phyloP scores from a whole-genome alignment of 2,888 invertebrate genomes.

The Horisme vitalbata region DNA sequence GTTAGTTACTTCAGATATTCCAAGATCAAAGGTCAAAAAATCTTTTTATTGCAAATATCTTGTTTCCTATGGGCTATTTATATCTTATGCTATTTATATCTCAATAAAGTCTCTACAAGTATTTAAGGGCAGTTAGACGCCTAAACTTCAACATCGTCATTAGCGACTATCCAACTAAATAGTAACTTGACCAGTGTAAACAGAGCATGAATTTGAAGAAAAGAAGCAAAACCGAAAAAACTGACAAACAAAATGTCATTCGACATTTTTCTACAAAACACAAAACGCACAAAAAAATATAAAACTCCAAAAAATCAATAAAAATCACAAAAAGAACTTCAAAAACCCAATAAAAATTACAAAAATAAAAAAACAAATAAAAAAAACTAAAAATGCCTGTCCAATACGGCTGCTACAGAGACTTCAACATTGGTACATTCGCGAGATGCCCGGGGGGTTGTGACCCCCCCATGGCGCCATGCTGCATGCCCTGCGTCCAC shows the following conservation, averaged over 20 bases:
- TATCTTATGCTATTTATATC: too few relatives aligned
- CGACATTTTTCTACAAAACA: constrained; percentile 1
- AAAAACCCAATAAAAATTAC: not conserved
- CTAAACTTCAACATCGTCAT: too few relatives aligned
- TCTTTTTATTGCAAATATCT: too few relatives aligned
- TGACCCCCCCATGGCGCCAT: not conserved
- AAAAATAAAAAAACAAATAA: not conserved
- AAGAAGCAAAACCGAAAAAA: not conserved
- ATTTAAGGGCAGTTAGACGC: too few relatives aligned
- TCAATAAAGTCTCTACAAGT: too few relatives aligned
- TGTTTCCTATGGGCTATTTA: too few relatives aligned
- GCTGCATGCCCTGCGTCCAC: constrained; percentile 9
- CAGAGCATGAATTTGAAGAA: not conserved
- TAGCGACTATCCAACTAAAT: not conserved
- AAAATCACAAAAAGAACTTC: not conserved
- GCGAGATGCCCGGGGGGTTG: constrained; percentile 16
- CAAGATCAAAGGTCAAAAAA: too few relatives aligned
- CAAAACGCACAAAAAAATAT: constrained; percentile 8
- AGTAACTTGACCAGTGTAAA: not conserved
- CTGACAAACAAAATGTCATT: constrained; percentile 5
- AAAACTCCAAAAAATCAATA: constrained; percentile 2
- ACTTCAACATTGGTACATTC: constrained; percentile 21
- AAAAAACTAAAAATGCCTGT: constrained; percentile 16
- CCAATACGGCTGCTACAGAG: constrained; percentile 17
- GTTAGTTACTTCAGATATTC: too few relatives aligned